Evolutionary conservation across 2,797 vertebrate genomes (phyloP), one percentile per base, ranked within the genome.

Genomic region (Hoplostethus mediterraneus): DNA sequence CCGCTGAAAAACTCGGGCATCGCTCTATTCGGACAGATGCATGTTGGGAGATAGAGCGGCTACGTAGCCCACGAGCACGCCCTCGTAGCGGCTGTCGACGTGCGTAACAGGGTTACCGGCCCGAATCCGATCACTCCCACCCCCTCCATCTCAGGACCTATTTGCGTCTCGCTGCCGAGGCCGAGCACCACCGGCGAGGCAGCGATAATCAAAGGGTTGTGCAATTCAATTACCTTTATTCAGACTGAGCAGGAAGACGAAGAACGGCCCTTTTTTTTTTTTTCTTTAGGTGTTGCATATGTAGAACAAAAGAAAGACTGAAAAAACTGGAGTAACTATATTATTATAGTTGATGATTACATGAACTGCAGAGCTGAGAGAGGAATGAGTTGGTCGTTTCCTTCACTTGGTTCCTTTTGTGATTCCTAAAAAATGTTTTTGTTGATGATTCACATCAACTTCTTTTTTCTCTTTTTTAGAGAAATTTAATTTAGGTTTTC

Each of bases 1-100:
- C 77, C 86, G 87, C 86, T 85, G 82, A 81, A 84, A 87, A 84
- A 87, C 56, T 66, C 66, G 45, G 28, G 25, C 31, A 40, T 57
- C 65, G 73, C 83, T 88, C 79, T 77, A 74, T 86, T 81, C 75
- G 81, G 79, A 81, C 72, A 31, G 67, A 73, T 58, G 70, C 80
- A 73, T 63, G 73, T 84, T 70, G n/a, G 49, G 52, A 81, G 21
- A 21, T 21, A 21, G 21, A 21, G 21, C 21, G 21, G 21, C 21
- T 21, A 21, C 21, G 21, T 21, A 21, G 21, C 21, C 21, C 21
- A 21, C 21, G 21, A 21, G 21, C 21, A 21, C 21, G 21, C 21
- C 21, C 21, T 21, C 21, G 21, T 21, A 21, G 21, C 21, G 21
- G 21, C 21, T 21, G 21, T 21, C 1, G 21, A 21, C 21, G 21